Conservation (phyloP, 2,797 vertebrate genomes). For the Leptodactylus fallax region DNA sequence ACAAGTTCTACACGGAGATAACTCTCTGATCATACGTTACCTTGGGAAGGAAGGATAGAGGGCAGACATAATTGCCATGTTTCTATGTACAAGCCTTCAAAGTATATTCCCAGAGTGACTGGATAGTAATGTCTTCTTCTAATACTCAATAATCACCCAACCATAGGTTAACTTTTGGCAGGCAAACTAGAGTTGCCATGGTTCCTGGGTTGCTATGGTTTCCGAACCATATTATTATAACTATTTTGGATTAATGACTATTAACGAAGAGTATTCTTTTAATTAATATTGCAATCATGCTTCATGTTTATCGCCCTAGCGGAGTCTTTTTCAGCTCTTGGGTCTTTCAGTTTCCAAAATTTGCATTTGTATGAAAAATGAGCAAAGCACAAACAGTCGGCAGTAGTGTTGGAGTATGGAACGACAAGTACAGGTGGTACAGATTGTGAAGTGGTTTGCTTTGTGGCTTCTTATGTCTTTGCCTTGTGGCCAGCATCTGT, state of each 20-base stretch:
- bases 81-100: not conserved
- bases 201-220: constrained; percentile 37
- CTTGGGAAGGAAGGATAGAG: not conserved
- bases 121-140: not conserved
- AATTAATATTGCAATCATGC: constrained; percentile 7
- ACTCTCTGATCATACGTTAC: not conserved
- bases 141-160: not conserved
- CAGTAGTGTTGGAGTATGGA: not conserved
- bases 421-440: not conserved
- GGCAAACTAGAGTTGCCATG: constrained; percentile 16
- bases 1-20: not conserved
- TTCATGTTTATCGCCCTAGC: not conserved
- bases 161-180: constrained; percentile 22
- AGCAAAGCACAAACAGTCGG: not conserved
- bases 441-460: not conserved
- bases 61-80: not conserved
- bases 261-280: constrained; percentile 18
- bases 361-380: not conserved
- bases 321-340: not conserved
- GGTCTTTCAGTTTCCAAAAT: not conserved
- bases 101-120: not conserved
- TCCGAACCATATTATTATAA: not conserved
- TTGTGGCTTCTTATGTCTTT: not conserved
- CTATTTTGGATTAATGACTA: constrained; percentile 7
- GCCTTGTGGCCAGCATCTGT: not conserved